Evolutionary conservation across 1,140 invertebrate species (phyloP).

Genomic region (Danaus plexippus): DNA sequence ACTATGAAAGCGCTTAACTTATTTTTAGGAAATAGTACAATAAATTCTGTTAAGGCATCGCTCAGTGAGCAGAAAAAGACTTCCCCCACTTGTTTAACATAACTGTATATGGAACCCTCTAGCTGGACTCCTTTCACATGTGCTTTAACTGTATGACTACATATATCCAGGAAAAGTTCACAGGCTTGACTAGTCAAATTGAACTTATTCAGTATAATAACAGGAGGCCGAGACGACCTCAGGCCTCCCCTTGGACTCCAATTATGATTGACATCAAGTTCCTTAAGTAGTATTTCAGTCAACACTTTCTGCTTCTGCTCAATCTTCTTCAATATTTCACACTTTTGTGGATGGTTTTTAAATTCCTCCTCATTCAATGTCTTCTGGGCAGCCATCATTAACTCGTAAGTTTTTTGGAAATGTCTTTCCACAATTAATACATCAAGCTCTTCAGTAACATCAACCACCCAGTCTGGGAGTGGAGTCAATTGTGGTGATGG

Average conservation of each 20-base stretch:
- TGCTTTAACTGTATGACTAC: slow-evolving; percentile 86
- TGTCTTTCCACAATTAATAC: slow-evolving; percentile 97
- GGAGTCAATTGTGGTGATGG: slow-evolving; percentile 72
- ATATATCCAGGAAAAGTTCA: slow-evolving; percentile 88
- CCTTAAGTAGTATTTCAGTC: slow-evolving; percentile 89
- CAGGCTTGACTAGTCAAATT: slow-evolving; percentile 86
- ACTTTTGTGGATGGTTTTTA: slow-evolving; percentile 50
- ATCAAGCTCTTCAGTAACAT: slow-evolving; percentile 95
- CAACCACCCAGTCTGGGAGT: slow-evolving; percentile 91
- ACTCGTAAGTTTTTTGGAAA: slow-evolving; percentile 93
- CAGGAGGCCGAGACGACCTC: slow-evolving; percentile 86
- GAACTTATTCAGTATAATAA: slow-evolving; percentile 89
- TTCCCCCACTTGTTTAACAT: slow-evolving; percentile 87
- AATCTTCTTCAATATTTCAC: slow-evolving; percentile 70
- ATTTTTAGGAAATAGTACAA: slow-evolving; percentile 84
- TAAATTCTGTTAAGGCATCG: slow-evolving; percentile 90
- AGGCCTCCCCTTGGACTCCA: slow-evolving; percentile 95
- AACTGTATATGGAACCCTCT: slow-evolving; percentile 88
- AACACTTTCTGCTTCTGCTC: slow-evolving; percentile 84
- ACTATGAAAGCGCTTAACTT: slow-evolving; percentile 88
- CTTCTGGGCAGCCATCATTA: slow-evolving; percentile 78
- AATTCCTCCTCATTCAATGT: slow-evolving; percentile 63
- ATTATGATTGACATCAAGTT: slow-evolving; percentile 89
- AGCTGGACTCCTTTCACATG: slow-evolving; percentile 89
- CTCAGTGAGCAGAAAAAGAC: slow-evolving; percentile 91